Evolutionary conservation across 2,113 vertebrate genomes (phyloP), one percentile per base, ranked within the genome.

Genomic region (Seriola rivoliana): DNA sequence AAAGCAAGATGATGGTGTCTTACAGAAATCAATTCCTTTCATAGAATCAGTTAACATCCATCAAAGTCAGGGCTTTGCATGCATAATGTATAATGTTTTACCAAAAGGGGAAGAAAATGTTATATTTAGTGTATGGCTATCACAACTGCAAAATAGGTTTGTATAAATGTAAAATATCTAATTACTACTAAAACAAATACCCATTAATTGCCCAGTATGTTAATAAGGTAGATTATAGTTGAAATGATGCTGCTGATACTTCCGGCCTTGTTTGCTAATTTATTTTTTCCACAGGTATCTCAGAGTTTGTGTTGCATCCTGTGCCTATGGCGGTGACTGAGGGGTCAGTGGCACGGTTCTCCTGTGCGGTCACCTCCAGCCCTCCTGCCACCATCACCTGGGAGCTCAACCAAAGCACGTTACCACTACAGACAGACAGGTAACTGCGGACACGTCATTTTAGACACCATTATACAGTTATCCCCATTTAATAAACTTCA

Each of bases 321-420:
- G 75, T 96, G 89, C 94, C 97, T 70, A 19, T 90, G 52, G 93
- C 95, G 71, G 96, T 96, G 54, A 94, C 88, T 0, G 95, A 97
- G 87, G 97, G 97, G 32, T 96, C 96, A 50, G 95, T 99, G 79
- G 98, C 96, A 72, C 94, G 98, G 70, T 97, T 99, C 92, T 93
- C 95, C 63, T 99, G 98, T 85, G 95, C 95, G 57, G 96, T 98
- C 89, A 95, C 92, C 46, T 96, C 97, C 75, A 96, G 92, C 71
- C 97, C 97, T 82, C 92, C 96, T 67, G 96, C 97, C 29, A 86
- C 95, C 74, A 96, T 99, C 91, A 98, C 96, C 11, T 99, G 98
- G 98, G 97, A 99, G 88, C 89, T 97, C 63, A 98, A 99, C 89
- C 96, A 97, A 88, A 99, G 95, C 75, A 60, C 93, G 58, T 87